These are phyloP conservation scores for Oligia strigilis DNA, from an alignment of 2,888 invertebrate genomes.

Conservation along the genomic window DNA sequence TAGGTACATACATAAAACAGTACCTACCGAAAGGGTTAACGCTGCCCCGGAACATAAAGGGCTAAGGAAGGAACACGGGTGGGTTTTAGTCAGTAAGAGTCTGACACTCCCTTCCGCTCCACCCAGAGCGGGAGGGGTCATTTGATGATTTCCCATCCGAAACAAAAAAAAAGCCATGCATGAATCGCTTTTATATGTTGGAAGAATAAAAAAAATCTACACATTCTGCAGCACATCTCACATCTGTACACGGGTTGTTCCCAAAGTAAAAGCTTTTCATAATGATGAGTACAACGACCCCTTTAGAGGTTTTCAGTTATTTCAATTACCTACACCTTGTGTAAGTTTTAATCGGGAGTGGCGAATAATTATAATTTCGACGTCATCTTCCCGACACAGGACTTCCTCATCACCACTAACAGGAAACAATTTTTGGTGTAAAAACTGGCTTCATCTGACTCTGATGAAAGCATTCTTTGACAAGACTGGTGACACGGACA, in stretches of 20 bases:
- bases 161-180: background rate
- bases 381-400: background rate
- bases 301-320: background rate
- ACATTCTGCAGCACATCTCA: no score
- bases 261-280: background rate
- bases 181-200: background rate
- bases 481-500: no score
- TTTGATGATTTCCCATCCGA: no score
- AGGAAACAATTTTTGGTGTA: background rate
- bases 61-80: no score
- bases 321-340: background rate
- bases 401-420: background rate
- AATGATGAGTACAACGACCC: background rate
- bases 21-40: background rate
- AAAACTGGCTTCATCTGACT: no score
- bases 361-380: background rate
- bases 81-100: no score
- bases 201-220: background rate
- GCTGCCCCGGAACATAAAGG: no score
- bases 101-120: no score
- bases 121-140: no score
- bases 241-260: background rate
- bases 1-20: background rate
- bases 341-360: background rate
- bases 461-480: no score